These are phyloP conservation scores for Perithous albicinctus DNA, from an alignment of 2,888 invertebrate genomes.

Conservation along the genomic window DNA sequence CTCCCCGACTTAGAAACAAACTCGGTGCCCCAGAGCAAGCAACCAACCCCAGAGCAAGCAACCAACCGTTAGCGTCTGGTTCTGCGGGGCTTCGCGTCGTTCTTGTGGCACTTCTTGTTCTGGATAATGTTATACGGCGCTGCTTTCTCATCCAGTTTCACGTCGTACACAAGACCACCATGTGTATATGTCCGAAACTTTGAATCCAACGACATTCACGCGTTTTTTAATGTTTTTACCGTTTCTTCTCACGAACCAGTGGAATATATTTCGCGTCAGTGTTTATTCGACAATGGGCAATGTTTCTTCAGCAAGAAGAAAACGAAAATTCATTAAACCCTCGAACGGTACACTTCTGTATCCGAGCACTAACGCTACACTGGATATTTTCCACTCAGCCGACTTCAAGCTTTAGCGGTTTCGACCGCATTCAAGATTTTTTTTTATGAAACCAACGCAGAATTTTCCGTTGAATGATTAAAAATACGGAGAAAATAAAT, in stretches of 20 bases:
- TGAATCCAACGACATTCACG: not conserved
- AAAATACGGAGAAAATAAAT: no score
- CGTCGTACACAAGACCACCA: not conserved
- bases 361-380: no score
- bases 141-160: not conserved
- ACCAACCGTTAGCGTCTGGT: not conserved
- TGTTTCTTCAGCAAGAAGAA: not conserved
- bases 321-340: not conserved
- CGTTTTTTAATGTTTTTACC: not conserved
- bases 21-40: conserved; percentile 64
- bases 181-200: not conserved
- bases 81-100: conserved; percentile 53
- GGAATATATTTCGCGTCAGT: not conserved
- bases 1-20: conserved; percentile 73
- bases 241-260: not conserved
- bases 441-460: no score
- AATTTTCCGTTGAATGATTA: no score
- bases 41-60: conserved; percentile 15
- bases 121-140: not conserved
- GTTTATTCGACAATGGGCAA: not conserved
- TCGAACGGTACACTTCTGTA: no score
- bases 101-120: conserved; percentile 25
- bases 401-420: no score
- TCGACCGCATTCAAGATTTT: no score
- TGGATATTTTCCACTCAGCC: no score